These are phyloP conservation scores for Mimumesa dahlbomi DNA, from an alignment of 2,888 invertebrate species.

Conservation along the genomic window DNA sequence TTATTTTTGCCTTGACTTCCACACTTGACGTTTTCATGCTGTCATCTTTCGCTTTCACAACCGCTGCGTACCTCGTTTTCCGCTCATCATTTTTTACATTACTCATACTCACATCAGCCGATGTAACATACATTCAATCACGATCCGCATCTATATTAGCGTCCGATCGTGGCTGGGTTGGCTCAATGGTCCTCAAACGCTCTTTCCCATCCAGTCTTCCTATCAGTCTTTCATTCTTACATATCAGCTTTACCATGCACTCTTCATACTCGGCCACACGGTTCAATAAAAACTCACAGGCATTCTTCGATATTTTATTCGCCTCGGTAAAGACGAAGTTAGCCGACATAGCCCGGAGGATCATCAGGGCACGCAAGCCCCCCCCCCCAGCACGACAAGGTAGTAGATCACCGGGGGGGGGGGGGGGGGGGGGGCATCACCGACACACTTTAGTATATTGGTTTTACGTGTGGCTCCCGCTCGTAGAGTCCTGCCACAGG, in stretches of 20 bases:
- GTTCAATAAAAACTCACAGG: background rate
- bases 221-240: background rate
- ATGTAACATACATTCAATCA: background rate
- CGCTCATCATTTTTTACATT: background rate
- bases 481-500: no score
- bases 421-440: no score
- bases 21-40: background rate
- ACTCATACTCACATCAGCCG: background rate
- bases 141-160: background rate
- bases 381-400: no score
- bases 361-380: no score
- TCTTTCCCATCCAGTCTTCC: background rate
- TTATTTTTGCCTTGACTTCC: constrained; percentile 7
- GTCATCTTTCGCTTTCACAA: background rate
- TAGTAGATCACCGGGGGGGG: no score
- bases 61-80: background rate
- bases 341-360: no score
- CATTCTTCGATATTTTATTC: background rate
- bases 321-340: background rate
- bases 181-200: no score
- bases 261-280: background rate
- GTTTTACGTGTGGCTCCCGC: no score
- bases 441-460: no score
- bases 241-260: background rate
- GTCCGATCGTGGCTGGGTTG: background rate